Conservation (phyloP, 2,797 vertebrate species). For the Crenichthys baileyi region DNA sequence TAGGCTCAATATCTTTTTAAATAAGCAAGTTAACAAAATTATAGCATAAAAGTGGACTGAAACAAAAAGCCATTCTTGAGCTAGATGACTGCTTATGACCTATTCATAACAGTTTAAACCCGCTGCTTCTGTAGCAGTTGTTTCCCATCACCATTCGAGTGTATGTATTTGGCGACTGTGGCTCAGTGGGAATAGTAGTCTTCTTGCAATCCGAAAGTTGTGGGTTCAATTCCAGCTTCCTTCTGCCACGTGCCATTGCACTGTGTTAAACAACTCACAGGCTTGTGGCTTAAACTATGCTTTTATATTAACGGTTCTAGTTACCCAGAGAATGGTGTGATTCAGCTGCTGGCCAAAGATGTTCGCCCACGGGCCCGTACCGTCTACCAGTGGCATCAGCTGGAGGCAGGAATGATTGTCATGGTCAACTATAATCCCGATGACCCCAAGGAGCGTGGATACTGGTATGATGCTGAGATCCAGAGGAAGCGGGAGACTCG, state of each 20-base stretch:
- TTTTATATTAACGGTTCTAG: conserved; percentile 64
- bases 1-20: too few species aligned
- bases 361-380: conserved; percentile 91
- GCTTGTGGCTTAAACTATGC: conserved; percentile 25
- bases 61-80: too few species aligned
- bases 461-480: conserved; percentile 97
- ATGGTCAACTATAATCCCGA: conserved; percentile 98
- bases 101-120: background rate
- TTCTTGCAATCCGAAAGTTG: too few species aligned
- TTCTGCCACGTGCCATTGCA: background rate
- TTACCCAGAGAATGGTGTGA: conserved; percentile 93
- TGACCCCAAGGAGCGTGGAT: conserved; percentile 92
- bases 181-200: too few species aligned
- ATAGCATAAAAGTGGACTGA: too few species aligned
- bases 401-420: conserved; percentile 89
- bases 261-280: conserved; percentile 37
- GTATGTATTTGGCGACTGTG: too few species aligned
- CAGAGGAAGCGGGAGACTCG: conserved; percentile 89
- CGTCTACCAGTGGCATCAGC: conserved; percentile 90
- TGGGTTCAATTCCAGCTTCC: too few species aligned
- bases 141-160: background rate
- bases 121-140: background rate
- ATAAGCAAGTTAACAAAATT: too few species aligned
- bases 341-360: conserved; percentile 84
- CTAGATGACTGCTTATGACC: too few species aligned